phyloP scores from a whole-genome alignment of 2,797 vertebrate genomes.

The Macropodus opercularis region DNA sequence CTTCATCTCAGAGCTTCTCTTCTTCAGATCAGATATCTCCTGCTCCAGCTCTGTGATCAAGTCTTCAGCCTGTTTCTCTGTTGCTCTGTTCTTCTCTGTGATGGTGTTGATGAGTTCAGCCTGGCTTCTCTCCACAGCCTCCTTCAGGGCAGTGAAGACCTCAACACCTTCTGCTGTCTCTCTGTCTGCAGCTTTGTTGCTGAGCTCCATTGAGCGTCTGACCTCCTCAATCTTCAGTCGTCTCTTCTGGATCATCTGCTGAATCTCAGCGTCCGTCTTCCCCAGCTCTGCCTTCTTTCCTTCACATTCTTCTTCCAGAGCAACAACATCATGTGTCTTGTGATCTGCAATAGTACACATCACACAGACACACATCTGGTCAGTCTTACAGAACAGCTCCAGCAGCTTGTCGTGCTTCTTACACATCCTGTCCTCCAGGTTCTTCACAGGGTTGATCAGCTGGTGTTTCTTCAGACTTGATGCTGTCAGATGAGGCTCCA shows the following conservation, averaged over 20 bases:
- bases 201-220: conserved; percentile 8
- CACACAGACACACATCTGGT: conserved; percentile 24
- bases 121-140: conserved; percentile 9
- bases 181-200: conserved; percentile 9
- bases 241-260: conserved; percentile 28
- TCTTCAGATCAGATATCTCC: conserved; percentile 35
- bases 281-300: conserved; percentile 6
- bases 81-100: conserved; percentile 5
- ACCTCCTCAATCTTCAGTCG: conserved; percentile 16
- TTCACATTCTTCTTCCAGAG: conserved; percentile 14
- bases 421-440: conserved; percentile 15
- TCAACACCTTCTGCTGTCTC: background rate
- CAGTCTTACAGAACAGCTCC: conserved; percentile 40
- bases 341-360: background rate
- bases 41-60: conserved; percentile 26
- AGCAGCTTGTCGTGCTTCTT: conserved; percentile 11
- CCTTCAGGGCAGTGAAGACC: conserved; percentile 17
- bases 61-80: conserved; percentile 12
- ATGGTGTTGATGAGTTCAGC: background rate
- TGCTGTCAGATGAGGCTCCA: conserved; percentile 23
- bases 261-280: conserved; percentile 3
- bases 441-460: conserved; percentile 25
- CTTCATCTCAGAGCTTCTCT: conserved; percentile 1
- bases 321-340: conserved; percentile 11
- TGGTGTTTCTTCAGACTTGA: conserved; percentile 12